phyloP scores from a whole-genome alignment of 1,140 invertebrate species.

The Arctopsyche grandis region DNA sequence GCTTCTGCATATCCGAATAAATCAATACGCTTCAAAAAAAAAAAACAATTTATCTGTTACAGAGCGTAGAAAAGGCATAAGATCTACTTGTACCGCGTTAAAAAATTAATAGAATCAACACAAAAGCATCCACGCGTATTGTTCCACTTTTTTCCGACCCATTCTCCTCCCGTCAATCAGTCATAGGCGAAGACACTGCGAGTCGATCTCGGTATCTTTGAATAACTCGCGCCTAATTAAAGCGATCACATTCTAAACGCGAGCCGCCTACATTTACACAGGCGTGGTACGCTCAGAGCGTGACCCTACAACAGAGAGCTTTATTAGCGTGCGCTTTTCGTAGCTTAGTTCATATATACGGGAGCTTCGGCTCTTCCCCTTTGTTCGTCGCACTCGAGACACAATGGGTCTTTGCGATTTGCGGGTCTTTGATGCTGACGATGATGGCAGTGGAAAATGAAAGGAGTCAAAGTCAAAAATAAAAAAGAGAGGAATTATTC shows the following conservation, averaged over 20 bases:
- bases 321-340: constrained; percentile 31
- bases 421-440: neutral
- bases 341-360: neutral
- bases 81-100: neutral
- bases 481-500: neutral
- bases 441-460: neutral
- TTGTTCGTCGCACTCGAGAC: constrained; percentile 1
- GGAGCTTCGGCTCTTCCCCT: neutral
- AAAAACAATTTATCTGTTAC: neutral
- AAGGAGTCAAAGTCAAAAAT: neutral
- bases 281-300: constrained; percentile 37
- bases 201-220: constrained; percentile 38
- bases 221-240: constrained; percentile 47
- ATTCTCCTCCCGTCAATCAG: constrained; percentile 48
- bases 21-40: constrained; percentile 6
- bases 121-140: constrained; percentile 2
- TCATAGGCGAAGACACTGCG: constrained; percentile 18
- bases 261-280: neutral
- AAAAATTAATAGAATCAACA: constrained; percentile 32
- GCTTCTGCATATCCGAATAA: neutral
- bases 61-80: neutral
- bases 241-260: constrained; percentile 45
- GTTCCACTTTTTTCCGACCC: constrained; percentile 26
- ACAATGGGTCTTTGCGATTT: neutral
- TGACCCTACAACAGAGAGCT: constrained; percentile 23